These are phyloP conservation scores for Pocota personata DNA, from an alignment of 2,888 invertebrate species.

Conservation along the genomic window DNA sequence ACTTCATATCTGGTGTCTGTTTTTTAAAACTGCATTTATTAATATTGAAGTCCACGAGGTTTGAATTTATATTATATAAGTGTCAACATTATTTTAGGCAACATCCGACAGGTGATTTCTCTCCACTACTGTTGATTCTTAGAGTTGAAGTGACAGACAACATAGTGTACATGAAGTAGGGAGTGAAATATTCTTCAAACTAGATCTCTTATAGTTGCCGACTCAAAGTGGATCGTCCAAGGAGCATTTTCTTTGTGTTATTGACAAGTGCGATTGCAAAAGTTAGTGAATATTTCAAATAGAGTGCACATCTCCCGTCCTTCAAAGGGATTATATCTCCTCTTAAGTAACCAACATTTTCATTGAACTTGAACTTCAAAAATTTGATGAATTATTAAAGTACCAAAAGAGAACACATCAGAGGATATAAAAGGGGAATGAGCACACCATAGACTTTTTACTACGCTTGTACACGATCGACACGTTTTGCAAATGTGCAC, in stretches of 20 bases:
- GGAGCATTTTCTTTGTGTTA: background rate
- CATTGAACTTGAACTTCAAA: background rate
- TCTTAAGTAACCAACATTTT: background rate
- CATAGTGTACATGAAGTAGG: background rate
- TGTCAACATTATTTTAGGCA: too few species aligned
- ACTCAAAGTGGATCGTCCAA: background rate
- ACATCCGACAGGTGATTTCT: background rate
- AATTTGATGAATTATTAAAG: background rate
- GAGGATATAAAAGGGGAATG: background rate
- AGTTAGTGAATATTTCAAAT: too few species aligned
- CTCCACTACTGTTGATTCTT: background rate
- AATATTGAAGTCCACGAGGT: too few species aligned
- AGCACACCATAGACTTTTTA: background rate
- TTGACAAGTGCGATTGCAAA: background rate
- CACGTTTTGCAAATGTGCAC: slow-evolving; percentile 1
- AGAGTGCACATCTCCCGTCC: too few species aligned
- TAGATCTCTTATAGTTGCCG: background rate
- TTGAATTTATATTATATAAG: too few species aligned
- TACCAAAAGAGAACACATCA: background rate
- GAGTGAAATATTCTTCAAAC: background rate
- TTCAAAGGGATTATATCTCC: background rate
- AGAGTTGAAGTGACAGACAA: background rate
- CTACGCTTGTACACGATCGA: slow-evolving; percentile 11
- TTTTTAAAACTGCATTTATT: too few species aligned
- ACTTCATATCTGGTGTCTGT: too few species aligned